Evolutionary conservation across 1,140 invertebrate species (phyloP), one percentile per base, ranked within the genome.

Genomic region (Orchesella cincta): DNA sequence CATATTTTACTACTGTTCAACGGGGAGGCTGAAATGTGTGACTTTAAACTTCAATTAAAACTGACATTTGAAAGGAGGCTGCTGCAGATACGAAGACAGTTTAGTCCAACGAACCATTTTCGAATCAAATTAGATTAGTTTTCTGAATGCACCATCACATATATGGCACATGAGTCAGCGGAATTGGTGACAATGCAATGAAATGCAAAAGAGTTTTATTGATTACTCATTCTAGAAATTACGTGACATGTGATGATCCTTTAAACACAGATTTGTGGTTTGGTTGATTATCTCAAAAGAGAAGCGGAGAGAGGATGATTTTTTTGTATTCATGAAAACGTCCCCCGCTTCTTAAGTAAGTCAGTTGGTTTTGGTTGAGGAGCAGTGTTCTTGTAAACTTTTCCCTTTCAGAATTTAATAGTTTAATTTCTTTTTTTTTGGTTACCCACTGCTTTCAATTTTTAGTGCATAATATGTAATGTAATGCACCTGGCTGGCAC

Each of bases 371-470:
- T 31, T 31, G 16, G 23, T 18, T 12, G 23, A 5, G 8, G 12
- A 26, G 54, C 26, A 5, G 3, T 62, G 54, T 62, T 62, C 26
- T 62, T n/a, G 8, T 46, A 46, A 8, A 12, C 8, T 46, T 46
- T 46, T 46, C 20, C 20, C 20, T 46, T 46, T 20, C 39, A n/a
- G n/a, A n/a, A n/a, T n/a, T n/a, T n/a, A 8, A 8, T 46, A 46
- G 39, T 46, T 5, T 46, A 57, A 18, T 57, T 57, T 57, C 23
- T n/a, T 57, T 23, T 26, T 5, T 26, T 57, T n/a, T 57, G 23
- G 52, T 26, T 18, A 57, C 52, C 52, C 52, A 57, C 52, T 57
- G 52, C 52, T 57, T 57, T 57, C 52, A 57, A 57, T 57, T 57
- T 57, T 26, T 14, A 57, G 14, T 23, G 8, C 8, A 46, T 12